A percentile compares a stretch with the other conserved stretches of the same genome.
phyloP scores from a whole-genome alignment of 2,113 vertebrate genomes.

The Sceloporus tristichus region DNA sequence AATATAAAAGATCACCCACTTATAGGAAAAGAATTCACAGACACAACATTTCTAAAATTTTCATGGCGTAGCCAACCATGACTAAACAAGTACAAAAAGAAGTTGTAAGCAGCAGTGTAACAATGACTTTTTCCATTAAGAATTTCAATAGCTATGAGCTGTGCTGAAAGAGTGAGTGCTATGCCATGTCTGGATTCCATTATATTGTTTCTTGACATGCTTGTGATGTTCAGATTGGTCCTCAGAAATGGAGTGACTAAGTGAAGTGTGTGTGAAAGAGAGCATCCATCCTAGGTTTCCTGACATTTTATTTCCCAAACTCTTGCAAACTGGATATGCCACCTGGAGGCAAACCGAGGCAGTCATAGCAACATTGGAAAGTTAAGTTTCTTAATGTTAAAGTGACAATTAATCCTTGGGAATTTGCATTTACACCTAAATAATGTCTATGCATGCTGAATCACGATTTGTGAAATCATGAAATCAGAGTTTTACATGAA shows the following conservation, averaged over 20 bases:
- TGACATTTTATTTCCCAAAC: conserved; percentile 9
- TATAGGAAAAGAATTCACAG: not conserved
- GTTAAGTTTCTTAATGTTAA: not conserved
- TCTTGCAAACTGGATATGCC: not conserved
- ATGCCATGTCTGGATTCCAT: conserved; percentile 11
- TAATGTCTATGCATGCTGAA: not conserved
- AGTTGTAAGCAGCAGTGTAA: not conserved
- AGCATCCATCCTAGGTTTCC: not conserved
- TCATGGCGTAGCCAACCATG: conserved; percentile 5
- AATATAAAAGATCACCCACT: not conserved
- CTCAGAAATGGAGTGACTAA: not conserved
- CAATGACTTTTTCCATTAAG: not conserved
- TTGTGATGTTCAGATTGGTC: not conserved
- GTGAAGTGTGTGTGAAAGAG: not conserved
- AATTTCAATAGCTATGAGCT: conserved; percentile 11
- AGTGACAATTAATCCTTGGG: too few relatives aligned
- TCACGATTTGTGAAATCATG: not conserved
- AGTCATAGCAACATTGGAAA: not conserved
- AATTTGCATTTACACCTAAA: not conserved
- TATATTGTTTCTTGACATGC: not conserved
- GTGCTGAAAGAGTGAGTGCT: not conserved
- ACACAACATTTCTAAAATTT: not conserved
- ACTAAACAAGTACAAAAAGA: conserved; percentile 5
- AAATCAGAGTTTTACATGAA: not conserved
- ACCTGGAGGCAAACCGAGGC: not conserved